A percentile compares a stretch with the other conserved stretches of the same genome.
These are phyloP conservation scores for Caenorhabditis remanei DNA, from an alignment of 1,140 invertebrate species.

Conservation along the genomic window DNA sequence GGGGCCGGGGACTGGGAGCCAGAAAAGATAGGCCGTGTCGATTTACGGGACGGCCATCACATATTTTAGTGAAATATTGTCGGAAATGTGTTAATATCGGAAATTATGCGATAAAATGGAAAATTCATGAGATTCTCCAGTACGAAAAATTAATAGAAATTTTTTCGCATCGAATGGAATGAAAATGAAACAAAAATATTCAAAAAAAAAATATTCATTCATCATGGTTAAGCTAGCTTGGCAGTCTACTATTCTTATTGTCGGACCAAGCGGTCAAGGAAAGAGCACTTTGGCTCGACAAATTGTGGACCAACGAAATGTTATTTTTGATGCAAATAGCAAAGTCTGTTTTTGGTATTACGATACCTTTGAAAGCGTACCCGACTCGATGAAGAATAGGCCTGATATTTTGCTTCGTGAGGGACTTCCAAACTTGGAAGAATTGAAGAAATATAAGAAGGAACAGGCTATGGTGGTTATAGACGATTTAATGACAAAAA, in stretches of 20 bases:
- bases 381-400: background rate
- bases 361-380: background rate
- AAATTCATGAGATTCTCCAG: too few relatives aligned
- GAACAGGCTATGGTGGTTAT: background rate
- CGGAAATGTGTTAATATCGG: too few relatives aligned
- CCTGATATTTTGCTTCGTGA: background rate
- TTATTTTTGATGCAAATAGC: background rate
- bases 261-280: background rate
- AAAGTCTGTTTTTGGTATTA: background rate
- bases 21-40: too few relatives aligned
- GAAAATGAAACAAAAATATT: too few relatives aligned
- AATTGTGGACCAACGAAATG: background rate
- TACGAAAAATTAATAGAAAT: too few relatives aligned
- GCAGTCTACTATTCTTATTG: background rate
- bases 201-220: too few relatives aligned
- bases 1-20: too few relatives aligned
- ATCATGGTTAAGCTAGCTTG: background rate
- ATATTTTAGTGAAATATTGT: too few relatives aligned
- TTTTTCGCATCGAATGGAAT: too few relatives aligned
- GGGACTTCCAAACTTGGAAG: background rate
- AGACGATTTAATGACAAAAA: conserved; percentile 8
- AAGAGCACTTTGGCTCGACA: background rate
- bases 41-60: too few relatives aligned
- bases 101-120: too few relatives aligned
- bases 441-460: background rate